These are phyloP conservation scores for Zelostemma sp. DNA, from an alignment of 1,140 invertebrate genomes.

Conservation along the genomic window DNA sequence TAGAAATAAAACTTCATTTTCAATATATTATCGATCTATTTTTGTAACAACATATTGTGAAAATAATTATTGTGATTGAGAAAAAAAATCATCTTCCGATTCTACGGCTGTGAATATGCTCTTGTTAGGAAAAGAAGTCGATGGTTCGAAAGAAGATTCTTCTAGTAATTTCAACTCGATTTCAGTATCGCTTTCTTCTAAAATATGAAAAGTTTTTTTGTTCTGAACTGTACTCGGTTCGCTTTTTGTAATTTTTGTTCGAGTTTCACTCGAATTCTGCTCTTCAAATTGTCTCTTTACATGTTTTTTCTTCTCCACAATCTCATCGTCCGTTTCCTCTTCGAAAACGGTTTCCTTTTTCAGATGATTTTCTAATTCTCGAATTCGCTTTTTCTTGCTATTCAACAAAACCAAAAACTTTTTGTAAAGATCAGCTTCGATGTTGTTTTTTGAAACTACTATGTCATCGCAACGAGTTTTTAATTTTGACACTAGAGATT, in stretches of 20 bases:
- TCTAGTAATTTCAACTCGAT: neutral
- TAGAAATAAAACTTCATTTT: too few relatives aligned
- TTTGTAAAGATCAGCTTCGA: neutral
- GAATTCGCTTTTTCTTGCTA: neutral
- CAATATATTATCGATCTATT: neutral
- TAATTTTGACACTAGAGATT: too few relatives aligned
- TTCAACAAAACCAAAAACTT: neutral
- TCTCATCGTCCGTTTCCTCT: neutral
- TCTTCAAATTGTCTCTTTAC: neutral
- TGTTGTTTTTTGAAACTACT: too few relatives aligned
- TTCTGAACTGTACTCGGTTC: neutral
- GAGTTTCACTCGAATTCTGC: neutral
- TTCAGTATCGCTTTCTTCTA: neutral
- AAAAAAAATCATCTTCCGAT: neutral
- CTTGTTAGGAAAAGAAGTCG: neutral
- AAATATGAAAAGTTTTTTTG: neutral
- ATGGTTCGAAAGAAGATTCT: neutral
- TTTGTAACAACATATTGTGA: neutral
- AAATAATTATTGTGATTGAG: neutral
- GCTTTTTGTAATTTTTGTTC: neutral
- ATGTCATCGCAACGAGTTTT: too few relatives aligned
- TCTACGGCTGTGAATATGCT: neutral
- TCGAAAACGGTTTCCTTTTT: neutral
- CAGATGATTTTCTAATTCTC: neutral
- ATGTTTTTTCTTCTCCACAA: neutral